phyloP scores from a whole-genome alignment of 1,140 invertebrate species.

The Dendrolimus punctatus region DNA sequence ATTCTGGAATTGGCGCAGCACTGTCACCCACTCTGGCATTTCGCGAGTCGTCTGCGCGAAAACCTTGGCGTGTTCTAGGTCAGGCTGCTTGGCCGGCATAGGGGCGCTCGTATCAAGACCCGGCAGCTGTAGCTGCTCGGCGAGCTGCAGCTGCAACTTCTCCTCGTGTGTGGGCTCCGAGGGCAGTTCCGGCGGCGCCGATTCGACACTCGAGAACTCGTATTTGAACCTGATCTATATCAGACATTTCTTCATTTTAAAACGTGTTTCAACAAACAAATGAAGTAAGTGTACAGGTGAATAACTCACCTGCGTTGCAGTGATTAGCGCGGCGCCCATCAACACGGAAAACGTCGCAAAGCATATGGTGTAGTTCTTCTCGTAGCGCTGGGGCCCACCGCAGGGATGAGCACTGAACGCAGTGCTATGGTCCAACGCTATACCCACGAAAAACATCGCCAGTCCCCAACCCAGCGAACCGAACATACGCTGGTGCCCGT shows the following conservation, averaged over 20 bases:
- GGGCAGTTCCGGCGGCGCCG: constrained; percentile 38
- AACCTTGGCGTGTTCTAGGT: constrained; percentile 67
- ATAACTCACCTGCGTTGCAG: constrained; percentile 83
- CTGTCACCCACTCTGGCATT: constrained; percentile 93
- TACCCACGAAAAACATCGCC: constrained; percentile 98
- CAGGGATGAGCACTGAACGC: constrained; percentile 93
- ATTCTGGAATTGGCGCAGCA: constrained; percentile 92
- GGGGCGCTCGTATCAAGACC: constrained; percentile 79
- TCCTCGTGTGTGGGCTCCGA: constrained; percentile 75
- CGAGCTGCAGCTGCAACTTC: constrained; percentile 84
- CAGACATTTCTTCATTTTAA: neutral
- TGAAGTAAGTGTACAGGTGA: too few relatives aligned
- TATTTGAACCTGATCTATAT: constrained; percentile 84
- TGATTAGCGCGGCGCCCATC: constrained; percentile 95
- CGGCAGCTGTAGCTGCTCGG: constrained; percentile 85
- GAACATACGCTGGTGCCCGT: constrained; percentile 98
- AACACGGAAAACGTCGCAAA: constrained; percentile 98
- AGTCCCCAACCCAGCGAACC: constrained; percentile 98
- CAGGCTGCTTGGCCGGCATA: constrained; percentile 35
- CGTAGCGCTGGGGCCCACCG: constrained; percentile 85
- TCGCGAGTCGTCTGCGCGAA: constrained; percentile 94
- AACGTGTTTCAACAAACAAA: neutral
- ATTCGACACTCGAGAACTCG: constrained; percentile 66
- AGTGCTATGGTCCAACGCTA: constrained; percentile 97
- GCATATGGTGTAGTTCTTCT: constrained; percentile 99